phyloP scores from a whole-genome alignment of 2,888 invertebrate genomes.

The Mimachlamys varia region DNA sequence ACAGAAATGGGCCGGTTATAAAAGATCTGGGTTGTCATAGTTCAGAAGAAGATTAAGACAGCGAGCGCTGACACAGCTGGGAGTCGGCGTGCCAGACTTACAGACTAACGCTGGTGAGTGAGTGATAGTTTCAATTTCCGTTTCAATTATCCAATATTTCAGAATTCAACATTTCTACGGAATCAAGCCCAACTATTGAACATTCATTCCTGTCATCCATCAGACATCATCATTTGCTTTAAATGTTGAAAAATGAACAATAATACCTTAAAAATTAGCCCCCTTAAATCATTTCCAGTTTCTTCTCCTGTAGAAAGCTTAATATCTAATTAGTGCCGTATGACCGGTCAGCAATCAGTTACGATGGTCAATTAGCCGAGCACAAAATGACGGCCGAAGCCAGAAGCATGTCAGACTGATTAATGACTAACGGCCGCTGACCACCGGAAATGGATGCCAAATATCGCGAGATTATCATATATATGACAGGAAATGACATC shows the following conservation, averaged over 20 bases:
- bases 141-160: background rate
- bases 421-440: conserved; percentile 14
- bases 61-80: no score
- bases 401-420: background rate
- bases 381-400: background rate
- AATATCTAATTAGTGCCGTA: background rate
- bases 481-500: conserved; percentile 31
- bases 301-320: background rate
- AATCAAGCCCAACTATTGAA: background rate
- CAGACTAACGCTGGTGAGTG: no score
- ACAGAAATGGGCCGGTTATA: no score
- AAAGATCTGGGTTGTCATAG: no score
- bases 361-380: background rate
- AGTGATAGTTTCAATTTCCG: no score
- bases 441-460: conserved; percentile 20
- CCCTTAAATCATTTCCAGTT: background rate
- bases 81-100: no score
- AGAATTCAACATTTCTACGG: background rate
- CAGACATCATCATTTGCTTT: background rate
- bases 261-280: background rate
- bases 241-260: conserved; percentile 11
- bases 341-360: background rate
- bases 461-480: background rate
- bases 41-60: no score
- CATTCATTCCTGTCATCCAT: background rate